These are phyloP conservation scores for Pocota personata DNA, from an alignment of 2,888 invertebrate genomes.

Conservation along the genomic window DNA sequence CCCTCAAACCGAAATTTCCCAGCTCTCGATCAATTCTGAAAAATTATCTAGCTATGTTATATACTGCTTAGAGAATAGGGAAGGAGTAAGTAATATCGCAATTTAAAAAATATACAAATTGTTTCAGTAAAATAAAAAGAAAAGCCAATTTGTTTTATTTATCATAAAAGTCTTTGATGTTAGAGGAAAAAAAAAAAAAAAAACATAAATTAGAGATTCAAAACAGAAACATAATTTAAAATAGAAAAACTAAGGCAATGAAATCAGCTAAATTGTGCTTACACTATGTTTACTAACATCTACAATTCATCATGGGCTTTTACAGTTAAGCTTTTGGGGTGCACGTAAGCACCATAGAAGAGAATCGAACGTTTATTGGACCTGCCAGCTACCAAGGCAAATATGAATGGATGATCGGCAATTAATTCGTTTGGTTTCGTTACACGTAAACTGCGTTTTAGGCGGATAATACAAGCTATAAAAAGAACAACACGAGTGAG, in stretches of 20 bases:
- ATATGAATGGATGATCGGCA: conserved; percentile 71
- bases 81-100: no score
- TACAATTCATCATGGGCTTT: conserved; percentile 46
- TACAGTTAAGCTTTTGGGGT: conserved; percentile 29
- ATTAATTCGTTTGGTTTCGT: conserved; percentile 46
- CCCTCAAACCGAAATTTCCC: no score
- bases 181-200: background rate
- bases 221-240: background rate
- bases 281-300: conserved; percentile 9
- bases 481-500: conserved; percentile 62
- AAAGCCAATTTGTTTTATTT: no score
- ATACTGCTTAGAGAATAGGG: no score
- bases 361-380: conserved; percentile 32
- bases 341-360: conserved; percentile 49
- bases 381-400: conserved; percentile 55
- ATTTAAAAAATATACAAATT: no score
- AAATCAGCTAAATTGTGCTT: background rate
- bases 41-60: no score
- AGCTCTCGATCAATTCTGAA: no score
- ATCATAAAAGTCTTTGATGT: no score
- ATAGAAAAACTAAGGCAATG: background rate
- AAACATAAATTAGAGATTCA: background rate
- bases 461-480: conserved; percentile 67
- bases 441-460: conserved; percentile 43
- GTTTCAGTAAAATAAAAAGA: no score